Evolutionary conservation across 2,888 invertebrate genomes (phyloP), one percentile per base, ranked within the genome.

Genomic region (Hirtodrosophila confusa): DNA sequence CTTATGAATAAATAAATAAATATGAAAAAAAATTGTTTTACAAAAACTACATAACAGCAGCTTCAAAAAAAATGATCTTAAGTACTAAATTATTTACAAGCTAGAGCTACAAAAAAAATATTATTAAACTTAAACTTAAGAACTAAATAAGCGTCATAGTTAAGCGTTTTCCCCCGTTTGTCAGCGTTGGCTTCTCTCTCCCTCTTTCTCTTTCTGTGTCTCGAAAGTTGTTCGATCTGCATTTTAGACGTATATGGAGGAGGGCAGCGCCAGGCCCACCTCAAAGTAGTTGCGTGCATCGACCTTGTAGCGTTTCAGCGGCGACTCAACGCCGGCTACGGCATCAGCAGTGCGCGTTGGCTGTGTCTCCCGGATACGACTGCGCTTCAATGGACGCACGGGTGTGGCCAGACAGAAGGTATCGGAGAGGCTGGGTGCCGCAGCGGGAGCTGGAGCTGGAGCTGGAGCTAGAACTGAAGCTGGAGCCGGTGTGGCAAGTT

Each of bases 91-190:
- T 77, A 70, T 75, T 12, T 70, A 69, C 68, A 79, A 37, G 31
- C 29, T 58, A 44, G 9, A 41, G 47, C 58, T 55, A 50, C 50
- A 53, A 63, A 49, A 55, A 35, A 47, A 37, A 44, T 12, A 5
- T 5, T 41, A 43, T 11, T 11, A 10, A 43, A 29, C 12, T 62
- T 17, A 4, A 57, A 65, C 72, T 86, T 90, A 89, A 65, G 56
- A 88, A 85, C 90, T 90, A 90, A 61, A 47, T 80, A 90, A 90
- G 90, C 90, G 90, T 90, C 88, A 82, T 83, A 75, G 78, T 86
- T 80, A 86, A 89, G 86, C 88, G 61, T 89, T 90, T 88, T 89
- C 90, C 90, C 90, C 74, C 78, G 87, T 88, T 89, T 90, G 90
- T 88, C 89, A 90, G 88, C 88, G 83, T 76, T 58, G 48, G 58